Percentiles rank a stretch among this genome's conserved stretches.
phyloP scores from a whole-genome alignment of 2,797 vertebrate species.

The Gymnocypris eckloni region DNA sequence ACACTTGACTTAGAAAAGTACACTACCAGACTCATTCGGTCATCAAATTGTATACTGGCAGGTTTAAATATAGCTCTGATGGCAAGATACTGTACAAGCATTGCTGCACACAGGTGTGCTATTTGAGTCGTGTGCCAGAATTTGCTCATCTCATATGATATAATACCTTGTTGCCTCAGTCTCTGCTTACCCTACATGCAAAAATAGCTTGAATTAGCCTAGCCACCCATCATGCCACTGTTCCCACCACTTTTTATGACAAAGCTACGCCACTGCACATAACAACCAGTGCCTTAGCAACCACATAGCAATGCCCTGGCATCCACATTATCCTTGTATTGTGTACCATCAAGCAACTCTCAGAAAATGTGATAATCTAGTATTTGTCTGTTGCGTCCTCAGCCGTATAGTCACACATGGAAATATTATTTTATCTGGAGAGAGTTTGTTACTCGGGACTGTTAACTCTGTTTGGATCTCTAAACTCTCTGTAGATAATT shows the following conservation, averaged over 20 bases:
- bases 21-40: no score
- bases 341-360: neutral
- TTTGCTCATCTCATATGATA: neutral
- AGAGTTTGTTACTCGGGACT: neutral
- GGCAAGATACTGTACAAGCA: no score
- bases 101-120: no score
- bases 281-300: neutral
- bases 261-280: neutral
- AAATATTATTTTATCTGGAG: neutral
- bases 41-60: neutral
- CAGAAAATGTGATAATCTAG: neutral
- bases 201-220: neutral
- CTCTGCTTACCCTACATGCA: neutral
- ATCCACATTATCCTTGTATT: neutral
- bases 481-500: slow-evolving; percentile 3
- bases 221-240: neutral
- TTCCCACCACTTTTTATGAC: neutral
- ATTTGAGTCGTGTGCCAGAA: no score
- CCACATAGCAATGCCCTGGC: neutral
- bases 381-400: neutral
- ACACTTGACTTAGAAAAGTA: no score
- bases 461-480: neutral
- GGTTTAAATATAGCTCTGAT: no score
- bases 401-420: neutral
- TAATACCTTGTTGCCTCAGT: neutral